These are phyloP conservation scores for Punctoribates punctum DNA, from an alignment of 2,888 invertebrate species.

Conservation along the genomic window DNA sequence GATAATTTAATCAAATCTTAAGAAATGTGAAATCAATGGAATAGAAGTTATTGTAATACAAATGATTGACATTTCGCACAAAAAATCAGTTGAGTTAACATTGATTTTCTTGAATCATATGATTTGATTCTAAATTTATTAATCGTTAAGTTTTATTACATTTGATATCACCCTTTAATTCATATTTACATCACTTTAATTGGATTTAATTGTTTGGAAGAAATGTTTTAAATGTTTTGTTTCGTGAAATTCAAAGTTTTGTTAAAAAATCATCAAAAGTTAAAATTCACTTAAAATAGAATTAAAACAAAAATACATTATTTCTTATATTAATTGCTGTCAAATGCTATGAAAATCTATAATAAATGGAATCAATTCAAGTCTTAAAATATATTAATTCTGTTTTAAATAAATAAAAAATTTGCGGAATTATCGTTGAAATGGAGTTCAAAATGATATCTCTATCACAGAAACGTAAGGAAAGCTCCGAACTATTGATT, in stretches of 20 bases:
- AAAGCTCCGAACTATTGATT: background rate
- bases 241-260: background rate
- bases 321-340: background rate
- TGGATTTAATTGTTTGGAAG: too few species aligned
- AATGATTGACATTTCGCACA: background rate
- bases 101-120: background rate
- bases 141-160: slow-evolving; percentile 5
- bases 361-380: background rate
- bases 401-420: background rate
- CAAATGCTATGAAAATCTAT: background rate
- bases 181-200: too few species aligned
- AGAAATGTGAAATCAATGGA: background rate
- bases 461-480: slow-evolving; percentile 14
- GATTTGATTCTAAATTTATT: background rate
- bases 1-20: background rate
- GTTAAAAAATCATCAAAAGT: background rate
- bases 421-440: background rate
- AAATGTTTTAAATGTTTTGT: too few species aligned
- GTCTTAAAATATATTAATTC: background rate
- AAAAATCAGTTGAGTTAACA: background rate
- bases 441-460: background rate
- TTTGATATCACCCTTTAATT: background rate
- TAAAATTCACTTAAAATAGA: background rate
- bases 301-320: background rate
- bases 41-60: background rate